These are phyloP conservation scores for Mugil cephalus DNA, from an alignment of 2,113 vertebrate genomes.

Conservation along the genomic window DNA sequence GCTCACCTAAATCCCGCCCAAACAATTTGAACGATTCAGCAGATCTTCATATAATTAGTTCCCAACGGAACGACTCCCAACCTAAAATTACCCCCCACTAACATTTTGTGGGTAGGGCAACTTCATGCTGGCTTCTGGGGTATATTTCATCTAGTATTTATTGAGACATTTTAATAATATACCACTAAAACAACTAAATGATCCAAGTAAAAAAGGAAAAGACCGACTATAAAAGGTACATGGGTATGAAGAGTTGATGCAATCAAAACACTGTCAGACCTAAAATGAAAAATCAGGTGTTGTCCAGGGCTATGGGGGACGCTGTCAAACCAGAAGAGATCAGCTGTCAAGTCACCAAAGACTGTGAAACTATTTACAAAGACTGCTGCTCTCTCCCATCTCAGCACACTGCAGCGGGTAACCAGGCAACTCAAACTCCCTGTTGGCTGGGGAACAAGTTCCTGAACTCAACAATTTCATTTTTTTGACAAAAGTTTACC, in stretches of 20 bases:
- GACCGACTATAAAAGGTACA: background rate
- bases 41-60: no score
- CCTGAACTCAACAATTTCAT: constrained; percentile 27
- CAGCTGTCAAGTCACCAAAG: constrained; percentile 57
- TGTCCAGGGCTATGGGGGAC: constrained; percentile 28
- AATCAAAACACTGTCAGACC: constrained; percentile 37
- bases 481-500: constrained; percentile 22
- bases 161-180: no score
- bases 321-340: constrained; percentile 41
- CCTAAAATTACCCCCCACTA: no score
- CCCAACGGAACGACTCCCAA: no score
- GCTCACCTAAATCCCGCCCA: no score
- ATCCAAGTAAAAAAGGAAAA: background rate
- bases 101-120: no score
- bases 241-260: background rate
- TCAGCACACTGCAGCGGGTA: constrained; percentile 26
- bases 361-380: constrained; percentile 48
- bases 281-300: constrained; percentile 45
- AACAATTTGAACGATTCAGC: no score
- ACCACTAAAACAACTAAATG: background rate
- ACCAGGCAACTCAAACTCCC: constrained; percentile 38
- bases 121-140: no score
- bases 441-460: constrained; percentile 41
- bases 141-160: no score
- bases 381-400: constrained; percentile 15